Percentiles rank a stretch among this genome's conserved stretches.
Conservation (phyloP, 2,797 vertebrate genomes). For the Pseudomugil gertrudae region DNA sequence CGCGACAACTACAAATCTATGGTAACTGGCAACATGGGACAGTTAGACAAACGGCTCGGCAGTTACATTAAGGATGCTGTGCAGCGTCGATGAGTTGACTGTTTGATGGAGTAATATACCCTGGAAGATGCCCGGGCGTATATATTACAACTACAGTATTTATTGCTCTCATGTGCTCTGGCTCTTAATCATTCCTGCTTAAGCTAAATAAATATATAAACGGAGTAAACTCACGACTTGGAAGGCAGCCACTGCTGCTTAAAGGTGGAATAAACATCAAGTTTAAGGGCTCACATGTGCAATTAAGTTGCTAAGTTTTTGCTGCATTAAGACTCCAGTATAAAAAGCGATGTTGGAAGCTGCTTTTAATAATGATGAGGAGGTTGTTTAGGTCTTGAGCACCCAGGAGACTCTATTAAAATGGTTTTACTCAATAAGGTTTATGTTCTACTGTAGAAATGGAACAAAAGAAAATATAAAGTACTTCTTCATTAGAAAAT, state of each 20-base stretch:
- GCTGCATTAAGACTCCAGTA: slow-evolving; percentile 26
- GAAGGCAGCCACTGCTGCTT: slow-evolving; percentile 10
- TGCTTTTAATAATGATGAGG: slow-evolving; percentile 2
- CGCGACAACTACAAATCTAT: slow-evolving; percentile 20
- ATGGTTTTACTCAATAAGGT: background rate
- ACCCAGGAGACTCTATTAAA: background rate
- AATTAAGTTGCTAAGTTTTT: slow-evolving; percentile 3
- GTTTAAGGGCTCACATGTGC: slow-evolving; percentile 32
- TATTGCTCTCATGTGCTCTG: slow-evolving; percentile 51
- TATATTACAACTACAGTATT: slow-evolving; percentile 60
- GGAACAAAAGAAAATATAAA: background rate
- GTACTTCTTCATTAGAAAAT: background rate
- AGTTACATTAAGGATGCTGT: slow-evolving; percentile 22
- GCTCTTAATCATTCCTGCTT: slow-evolving; percentile 63
- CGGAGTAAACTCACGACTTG: slow-evolving; percentile 40
- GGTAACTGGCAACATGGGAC: slow-evolving; percentile 17
- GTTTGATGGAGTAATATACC: slow-evolving; percentile 49
- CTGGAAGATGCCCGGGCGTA: slow-evolving; percentile 61
- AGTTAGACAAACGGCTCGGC: slow-evolving; percentile 8
- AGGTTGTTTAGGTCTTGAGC: background rate
- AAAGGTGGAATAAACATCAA: slow-evolving; percentile 28
- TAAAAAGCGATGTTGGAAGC: slow-evolving; percentile 7
- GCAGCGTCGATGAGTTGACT: slow-evolving; percentile 32
- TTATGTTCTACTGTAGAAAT: background rate
- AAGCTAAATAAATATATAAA: slow-evolving; percentile 58